A percentile compares a stretch with the other conserved stretches of the same genome.
Evolutionary conservation across 1,140 invertebrate genomes (phyloP).

Genomic region (Drosophila orosa): DNA sequence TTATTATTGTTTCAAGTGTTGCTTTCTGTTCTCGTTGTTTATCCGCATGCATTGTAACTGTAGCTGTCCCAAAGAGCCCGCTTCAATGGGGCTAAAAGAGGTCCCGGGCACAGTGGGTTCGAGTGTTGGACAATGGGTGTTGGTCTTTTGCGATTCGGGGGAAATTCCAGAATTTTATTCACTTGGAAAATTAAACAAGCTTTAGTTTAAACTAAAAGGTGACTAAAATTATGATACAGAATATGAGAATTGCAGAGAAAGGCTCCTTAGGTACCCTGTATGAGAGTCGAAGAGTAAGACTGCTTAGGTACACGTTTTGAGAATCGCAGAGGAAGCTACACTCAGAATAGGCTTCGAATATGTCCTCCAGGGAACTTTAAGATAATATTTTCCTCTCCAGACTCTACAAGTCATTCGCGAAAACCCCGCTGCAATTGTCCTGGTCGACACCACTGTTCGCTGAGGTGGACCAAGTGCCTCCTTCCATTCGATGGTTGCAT

Average conservation of each 20-base stretch:
- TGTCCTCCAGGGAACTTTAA: too few species aligned
- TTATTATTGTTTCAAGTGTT: slow-evolving; percentile 83
- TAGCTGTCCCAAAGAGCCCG: slow-evolving; percentile 48
- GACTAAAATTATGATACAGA: too few species aligned
- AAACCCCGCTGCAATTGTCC: neutral
- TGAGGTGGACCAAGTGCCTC: neutral
- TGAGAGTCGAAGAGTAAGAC: too few species aligned
- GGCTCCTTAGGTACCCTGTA: too few species aligned
- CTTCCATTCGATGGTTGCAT: slow-evolving; percentile 30
- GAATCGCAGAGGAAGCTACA: too few species aligned
- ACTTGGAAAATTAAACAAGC: too few species aligned
- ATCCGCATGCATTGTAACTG: slow-evolving; percentile 76
- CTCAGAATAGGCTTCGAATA: too few species aligned
- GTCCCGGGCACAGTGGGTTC: slow-evolving; percentile 24
- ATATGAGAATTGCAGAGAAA: too few species aligned
- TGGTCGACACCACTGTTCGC: slow-evolving; percentile 25
- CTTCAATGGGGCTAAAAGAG: slow-evolving; percentile 10
- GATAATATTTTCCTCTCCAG: neutral
- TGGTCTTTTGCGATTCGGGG: slow-evolving; percentile 4
- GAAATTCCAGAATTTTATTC: neutral
- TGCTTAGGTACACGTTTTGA: too few species aligned
- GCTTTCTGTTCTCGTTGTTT: slow-evolving; percentile 67
- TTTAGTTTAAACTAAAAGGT: too few species aligned
- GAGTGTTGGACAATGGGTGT: slow-evolving; percentile 11
- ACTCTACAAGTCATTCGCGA: neutral